A percentile compares a stretch with the other conserved stretches of the same genome.
These are phyloP conservation scores for Callopanchax toddi DNA, from an alignment of 2,113 vertebrate genomes.

Conservation along the genomic window DNA sequence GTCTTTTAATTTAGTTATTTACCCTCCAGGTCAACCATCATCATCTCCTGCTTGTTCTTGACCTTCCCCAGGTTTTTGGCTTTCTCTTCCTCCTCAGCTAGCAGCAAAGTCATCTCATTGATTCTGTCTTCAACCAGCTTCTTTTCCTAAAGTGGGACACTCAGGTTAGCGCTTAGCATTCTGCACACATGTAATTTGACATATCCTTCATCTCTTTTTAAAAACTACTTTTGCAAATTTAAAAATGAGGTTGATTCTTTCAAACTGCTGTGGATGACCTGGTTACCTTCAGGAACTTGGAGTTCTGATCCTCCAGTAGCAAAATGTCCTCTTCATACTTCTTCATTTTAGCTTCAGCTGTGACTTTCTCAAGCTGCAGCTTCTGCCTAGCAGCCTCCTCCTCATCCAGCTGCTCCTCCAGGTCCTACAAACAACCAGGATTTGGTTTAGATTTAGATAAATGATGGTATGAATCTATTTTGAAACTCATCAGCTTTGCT, in stretches of 20 bases:
- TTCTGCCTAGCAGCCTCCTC: slow-evolving; percentile 97
- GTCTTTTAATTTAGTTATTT: slow-evolving; percentile 6
- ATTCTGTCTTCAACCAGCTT: slow-evolving; percentile 94
- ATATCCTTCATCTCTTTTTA: background rate
- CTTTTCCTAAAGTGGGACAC: slow-evolving; percentile 85
- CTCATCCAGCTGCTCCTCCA: slow-evolving; percentile 96
- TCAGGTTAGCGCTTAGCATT: background rate
- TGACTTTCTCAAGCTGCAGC: slow-evolving; percentile 96
- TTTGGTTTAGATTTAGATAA: no score
- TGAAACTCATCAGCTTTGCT: no score
- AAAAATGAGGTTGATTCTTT: background rate
- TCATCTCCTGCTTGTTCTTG: slow-evolving; percentile 98
- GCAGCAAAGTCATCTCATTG: slow-evolving; percentile 87
- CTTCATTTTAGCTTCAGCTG: slow-evolving; percentile 95
- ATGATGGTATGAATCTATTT: no score
- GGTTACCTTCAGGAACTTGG: slow-evolving; percentile 92
- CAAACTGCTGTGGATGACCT: background rate
- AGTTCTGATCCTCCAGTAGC: slow-evolving; percentile 95
- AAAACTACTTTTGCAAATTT: background rate
- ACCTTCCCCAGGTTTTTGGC: slow-evolving; percentile 94
- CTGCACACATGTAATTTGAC: background rate
- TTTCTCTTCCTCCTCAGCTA: slow-evolving; percentile 97
- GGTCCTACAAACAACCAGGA: slow-evolving; percentile 84
- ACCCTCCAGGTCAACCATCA: slow-evolving; percentile 98
- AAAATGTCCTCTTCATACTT: slow-evolving; percentile 97